Evolutionary conservation across 2,888 invertebrate genomes (phyloP), one percentile per base, ranked within the genome.

Genomic region (Hemithea aestivaria): DNA sequence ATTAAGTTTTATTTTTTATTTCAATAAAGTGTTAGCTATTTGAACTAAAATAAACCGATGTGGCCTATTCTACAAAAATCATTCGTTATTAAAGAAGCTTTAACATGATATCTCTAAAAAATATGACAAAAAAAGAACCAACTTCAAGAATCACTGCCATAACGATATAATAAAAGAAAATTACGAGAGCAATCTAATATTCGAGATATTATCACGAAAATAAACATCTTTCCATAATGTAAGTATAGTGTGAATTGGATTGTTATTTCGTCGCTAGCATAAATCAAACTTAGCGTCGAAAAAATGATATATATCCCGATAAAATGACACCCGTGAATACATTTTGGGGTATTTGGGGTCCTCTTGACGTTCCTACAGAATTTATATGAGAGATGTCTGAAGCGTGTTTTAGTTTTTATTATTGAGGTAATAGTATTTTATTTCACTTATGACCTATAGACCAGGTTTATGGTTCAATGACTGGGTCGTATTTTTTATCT

Each of bases 291-390:
- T 70, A 63, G 66, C 68, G 73, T 71, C 73, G 60, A 66, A 67
- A 68, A 72, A 66, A 66, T 75, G 71, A 76, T 75, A 76, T 74
- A 78, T 73, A 62, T 58, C 61, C 62, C 69, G 70, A 75, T 76
- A 74, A 76, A 73, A 66, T 61, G 73, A 72, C 72, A 73, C 62
- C 65, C 59, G 58, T 71, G 73, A 73, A 78, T 73, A 78, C 67
- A 74, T 73, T 64, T 60, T 52, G 58, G 66, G 65, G 56, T 54
- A 73, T 64, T 60, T 52, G 58, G 66, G 65, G 56, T 54, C 62
- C 53, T 50, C 55, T 63, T 66, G 72, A 74, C 69, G 60, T 62
- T 62, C 11, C 9, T 16, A 40, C 46, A 46, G 35, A 42, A 53
- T 51, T 51, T 51, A 51, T 51, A 46, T 40, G 39, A 37, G 27